These are phyloP conservation scores for Scyliorhinus canicula DNA, from an alignment of 2,797 vertebrate species.

Conservation along the genomic window DNA sequence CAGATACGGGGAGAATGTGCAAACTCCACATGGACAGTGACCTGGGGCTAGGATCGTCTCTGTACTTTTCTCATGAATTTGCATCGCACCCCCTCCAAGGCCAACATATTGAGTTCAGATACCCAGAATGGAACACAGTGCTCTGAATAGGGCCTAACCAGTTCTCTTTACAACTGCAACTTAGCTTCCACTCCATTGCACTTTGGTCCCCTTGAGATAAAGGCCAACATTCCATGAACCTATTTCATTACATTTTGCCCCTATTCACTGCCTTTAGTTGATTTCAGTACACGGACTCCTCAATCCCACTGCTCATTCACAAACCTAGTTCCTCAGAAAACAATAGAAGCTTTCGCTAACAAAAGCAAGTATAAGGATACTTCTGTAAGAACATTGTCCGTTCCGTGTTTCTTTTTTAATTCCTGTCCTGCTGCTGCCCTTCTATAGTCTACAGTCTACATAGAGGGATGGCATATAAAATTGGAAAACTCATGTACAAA, in stretches of 20 bases:
- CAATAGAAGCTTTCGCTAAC: too few species aligned
- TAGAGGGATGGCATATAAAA: too few species aligned
- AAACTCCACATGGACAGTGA: too few species aligned
- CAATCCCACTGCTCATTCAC: not conserved
- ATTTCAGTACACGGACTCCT: not conserved
- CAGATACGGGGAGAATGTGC: too few species aligned
- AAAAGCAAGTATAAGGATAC: not conserved
- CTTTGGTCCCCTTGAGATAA: not conserved
- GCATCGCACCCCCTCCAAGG: not conserved
- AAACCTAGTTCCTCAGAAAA: not conserved
- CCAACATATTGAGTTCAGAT: not conserved
- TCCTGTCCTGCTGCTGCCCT: too few species aligned
- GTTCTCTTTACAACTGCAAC: not conserved
- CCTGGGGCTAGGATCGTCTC: too few species aligned
- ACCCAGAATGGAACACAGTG: not conserved
- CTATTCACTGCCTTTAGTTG: not conserved
- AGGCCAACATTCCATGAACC: not conserved
- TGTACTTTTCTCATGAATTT: not conserved
- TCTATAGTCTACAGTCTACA: too few species aligned
- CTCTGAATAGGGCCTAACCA: not conserved
- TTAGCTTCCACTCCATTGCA: not conserved
- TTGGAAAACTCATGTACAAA: too few species aligned
- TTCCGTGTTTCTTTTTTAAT: too few species aligned
- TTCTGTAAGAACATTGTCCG: too few species aligned
- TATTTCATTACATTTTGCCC: not conserved